Evolutionary conservation across 2,888 invertebrate genomes (phyloP).

Genomic region (Eumacrocentrus americanus): DNA sequence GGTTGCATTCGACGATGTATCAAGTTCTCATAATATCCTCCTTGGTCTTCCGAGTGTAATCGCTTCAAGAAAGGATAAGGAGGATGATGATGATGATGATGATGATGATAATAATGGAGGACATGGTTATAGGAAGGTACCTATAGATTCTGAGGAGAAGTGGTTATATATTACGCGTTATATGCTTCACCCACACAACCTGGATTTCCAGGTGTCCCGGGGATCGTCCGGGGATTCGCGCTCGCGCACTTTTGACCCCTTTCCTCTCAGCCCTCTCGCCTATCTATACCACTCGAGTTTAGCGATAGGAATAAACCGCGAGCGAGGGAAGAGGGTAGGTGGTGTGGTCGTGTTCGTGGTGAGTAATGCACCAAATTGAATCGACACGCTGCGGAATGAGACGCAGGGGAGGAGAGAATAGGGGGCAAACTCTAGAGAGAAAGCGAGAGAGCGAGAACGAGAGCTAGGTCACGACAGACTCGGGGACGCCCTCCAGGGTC

Average conservation of each 20-base stretch:
- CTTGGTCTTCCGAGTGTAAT: too few species aligned
- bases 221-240: slow-evolving; percentile 44
- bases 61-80: too few species aligned
- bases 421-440: too few species aligned
- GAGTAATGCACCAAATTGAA: slow-evolving; percentile 17
- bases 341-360: slow-evolving; percentile 17
- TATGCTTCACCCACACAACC: slow-evolving; percentile 29
- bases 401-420: slow-evolving; percentile 11
- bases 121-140: too few species aligned
- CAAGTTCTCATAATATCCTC: too few species aligned
- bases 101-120: slow-evolving; percentile 9
- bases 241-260: slow-evolving; percentile 42
- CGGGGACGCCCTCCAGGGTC: slow-evolving; percentile 11
- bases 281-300: slow-evolving; percentile 6
- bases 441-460: background rate
- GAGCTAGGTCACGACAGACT: slow-evolving; percentile 13
- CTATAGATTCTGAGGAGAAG: slow-evolving; percentile 26
- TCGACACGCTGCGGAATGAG: slow-evolving; percentile 9
- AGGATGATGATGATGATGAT: background rate
- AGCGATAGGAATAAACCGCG: slow-evolving; percentile 11
- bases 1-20: too few species aligned
- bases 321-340: background rate
- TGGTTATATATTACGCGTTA: slow-evolving; percentile 5
- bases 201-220: slow-evolving; percentile 47
- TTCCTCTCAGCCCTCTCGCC: slow-evolving; percentile 12